Evolutionary conservation across 2,113 vertebrate species (phyloP), one percentile per base, ranked within the genome.

Genomic region (Eubucco bourcierii): DNA sequence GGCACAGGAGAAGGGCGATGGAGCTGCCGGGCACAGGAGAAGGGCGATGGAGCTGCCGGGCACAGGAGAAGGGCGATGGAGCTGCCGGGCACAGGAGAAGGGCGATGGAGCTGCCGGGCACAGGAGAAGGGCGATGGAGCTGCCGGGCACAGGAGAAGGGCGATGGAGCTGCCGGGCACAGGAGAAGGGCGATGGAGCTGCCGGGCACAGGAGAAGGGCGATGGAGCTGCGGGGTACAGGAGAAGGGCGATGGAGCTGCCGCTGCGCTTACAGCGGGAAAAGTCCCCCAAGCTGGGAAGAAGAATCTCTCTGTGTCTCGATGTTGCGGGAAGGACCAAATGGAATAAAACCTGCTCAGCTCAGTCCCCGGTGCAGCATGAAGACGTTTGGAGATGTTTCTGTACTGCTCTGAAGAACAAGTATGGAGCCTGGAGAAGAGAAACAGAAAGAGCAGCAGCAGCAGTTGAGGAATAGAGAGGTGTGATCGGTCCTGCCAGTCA

Each of bases 311-410:
- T 4, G 77, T 31, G 16, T 31, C 60, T 37, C 1, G 0, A 29
- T 3, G 13, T 3, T 34, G 33, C 21, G 12, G 27, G 29, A n/a
- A 63, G 34, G 65, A 55, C 12, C 46, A 4, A 33, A 18, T 4
- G 41, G 70, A 60, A 15, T 14, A 13, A 46, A 60, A 52, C 7
- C 31, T 1, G 0, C 52, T 23, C 3, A 5, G 68, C 60, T 80
- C 68, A 4, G 74, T 19, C n/a, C 65, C 33, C 47, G 7, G 2
- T 3, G 0, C 28, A 10, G 23, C 0, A 2, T 2, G 53, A 25
- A 3, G 7, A 7, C 2, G 2, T 9, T 12, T 0, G 1, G 8
- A 65, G 68, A 4, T 10, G 60, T 39, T 47, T 44, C 5, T 29
- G 47, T 10, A 11, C 7, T 6, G 31, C 47, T 3, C 12, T 18